Percentiles rank a stretch among this genome's conserved stretches.
Evolutionary conservation across 2,113 vertebrate genomes (phyloP).

Genomic region (Clarias magur): DNA sequence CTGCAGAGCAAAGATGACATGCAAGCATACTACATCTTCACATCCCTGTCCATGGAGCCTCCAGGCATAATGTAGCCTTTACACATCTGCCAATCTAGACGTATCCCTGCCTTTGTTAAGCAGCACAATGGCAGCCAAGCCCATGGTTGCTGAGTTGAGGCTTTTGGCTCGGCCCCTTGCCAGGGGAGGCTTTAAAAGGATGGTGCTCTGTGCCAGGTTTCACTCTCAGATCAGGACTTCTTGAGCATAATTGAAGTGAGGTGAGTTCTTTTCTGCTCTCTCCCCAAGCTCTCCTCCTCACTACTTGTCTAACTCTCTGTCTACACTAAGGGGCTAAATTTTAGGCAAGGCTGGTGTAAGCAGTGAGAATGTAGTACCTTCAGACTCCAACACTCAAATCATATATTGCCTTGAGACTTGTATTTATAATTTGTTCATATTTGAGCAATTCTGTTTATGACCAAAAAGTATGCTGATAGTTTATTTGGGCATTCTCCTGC

Average conservation of each 20-base stretch:
- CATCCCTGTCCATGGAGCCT: neutral
- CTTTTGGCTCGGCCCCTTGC: conserved; percentile 71
- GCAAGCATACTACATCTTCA: neutral
- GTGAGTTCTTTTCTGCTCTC: conserved; percentile 67
- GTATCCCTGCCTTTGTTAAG: conserved; percentile 69
- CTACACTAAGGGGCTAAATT: neutral
- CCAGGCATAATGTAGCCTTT: conserved; percentile 70
- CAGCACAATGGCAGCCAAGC: conserved; percentile 61
- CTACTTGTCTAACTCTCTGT: conserved; percentile 8
- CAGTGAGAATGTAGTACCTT: neutral
- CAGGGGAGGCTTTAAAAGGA: conserved; percentile 82
- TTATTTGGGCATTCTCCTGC: neutral
- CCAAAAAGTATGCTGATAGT: neutral
- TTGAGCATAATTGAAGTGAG: conserved; percentile 69
- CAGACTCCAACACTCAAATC: neutral
- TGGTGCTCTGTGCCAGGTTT: conserved; percentile 64
- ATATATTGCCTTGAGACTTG: neutral
- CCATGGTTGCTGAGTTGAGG: conserved; percentile 66
- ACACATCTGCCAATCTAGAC: conserved; percentile 76
- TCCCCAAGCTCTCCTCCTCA: conserved; percentile 17
- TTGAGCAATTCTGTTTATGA: neutral
- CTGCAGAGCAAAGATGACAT: neutral
- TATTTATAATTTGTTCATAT: neutral
- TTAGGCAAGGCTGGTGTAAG: neutral
- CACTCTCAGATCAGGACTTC: conserved; percentile 73